A percentile compares a stretch with the other conserved stretches of the same genome.
phyloP scores from a whole-genome alignment of 2,113 vertebrate genomes.

The Aphelocoma coerulescens region DNA sequence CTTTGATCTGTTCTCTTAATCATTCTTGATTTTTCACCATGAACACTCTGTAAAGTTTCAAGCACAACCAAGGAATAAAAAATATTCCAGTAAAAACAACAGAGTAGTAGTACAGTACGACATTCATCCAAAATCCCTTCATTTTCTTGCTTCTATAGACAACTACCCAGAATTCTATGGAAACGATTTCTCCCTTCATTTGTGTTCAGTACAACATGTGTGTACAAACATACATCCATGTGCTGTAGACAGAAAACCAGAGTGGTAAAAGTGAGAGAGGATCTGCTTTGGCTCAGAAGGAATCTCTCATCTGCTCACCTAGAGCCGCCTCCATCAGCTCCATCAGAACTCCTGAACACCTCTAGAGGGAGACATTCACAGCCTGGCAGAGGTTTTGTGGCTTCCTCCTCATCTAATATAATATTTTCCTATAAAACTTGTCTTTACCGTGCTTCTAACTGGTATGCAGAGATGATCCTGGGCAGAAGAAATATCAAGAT shows the following conservation, averaged over 20 bases:
- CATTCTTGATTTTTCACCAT: background rate
- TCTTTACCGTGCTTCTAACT: background rate
- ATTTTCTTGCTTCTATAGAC: background rate
- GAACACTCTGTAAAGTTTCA: background rate
- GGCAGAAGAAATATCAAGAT: background rate
- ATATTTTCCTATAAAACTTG: background rate
- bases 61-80: background rate
- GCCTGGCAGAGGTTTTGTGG: background rate
- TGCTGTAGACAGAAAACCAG: background rate
- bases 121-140: background rate
- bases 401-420: background rate
- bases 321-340: background rate
- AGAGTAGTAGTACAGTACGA: fast-evolving
- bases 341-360: background rate
- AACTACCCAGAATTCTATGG: background rate
- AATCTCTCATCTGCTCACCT: background rate
- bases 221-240: background rate
- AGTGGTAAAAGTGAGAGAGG: background rate
- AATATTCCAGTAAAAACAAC: background rate
- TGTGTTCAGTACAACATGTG: background rate
- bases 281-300: background rate
- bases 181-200: background rate
- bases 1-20: background rate
- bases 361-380: background rate
- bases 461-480: background rate